These are phyloP conservation scores for Temnothorax longispinosus DNA, from an alignment of 1,140 invertebrate species.

Conservation along the genomic window DNA sequence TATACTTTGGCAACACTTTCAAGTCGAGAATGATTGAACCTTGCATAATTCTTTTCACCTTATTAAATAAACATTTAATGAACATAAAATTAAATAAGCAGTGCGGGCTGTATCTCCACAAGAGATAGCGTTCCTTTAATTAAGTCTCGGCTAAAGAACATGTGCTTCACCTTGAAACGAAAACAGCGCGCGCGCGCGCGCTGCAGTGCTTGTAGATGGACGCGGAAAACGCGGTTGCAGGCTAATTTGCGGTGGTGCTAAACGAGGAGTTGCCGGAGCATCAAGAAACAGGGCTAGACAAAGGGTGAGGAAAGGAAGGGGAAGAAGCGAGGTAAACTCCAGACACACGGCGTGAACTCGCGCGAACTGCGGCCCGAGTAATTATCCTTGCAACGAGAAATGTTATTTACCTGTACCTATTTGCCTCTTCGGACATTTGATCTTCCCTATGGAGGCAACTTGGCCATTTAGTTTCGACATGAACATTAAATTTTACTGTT, in stretches of 20 bases:
- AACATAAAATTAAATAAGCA: slow-evolving; percentile 30
- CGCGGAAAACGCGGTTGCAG: slow-evolving; percentile 28
- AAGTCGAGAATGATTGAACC: neutral
- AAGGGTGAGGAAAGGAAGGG: slow-evolving; percentile 10
- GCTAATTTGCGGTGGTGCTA: slow-evolving; percentile 52
- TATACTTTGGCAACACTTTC: neutral
- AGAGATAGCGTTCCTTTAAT: slow-evolving; percentile 20
- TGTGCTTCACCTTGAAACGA: slow-evolving; percentile 19
- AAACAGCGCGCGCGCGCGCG: neutral
- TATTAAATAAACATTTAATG: slow-evolving; percentile 20
- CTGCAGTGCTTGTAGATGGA: slow-evolving; percentile 35
- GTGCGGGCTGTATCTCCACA: neutral
- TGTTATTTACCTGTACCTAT: slow-evolving; percentile 56
- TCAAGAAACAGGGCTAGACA: slow-evolving; percentile 54
- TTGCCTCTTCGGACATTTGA: slow-evolving; percentile 51
- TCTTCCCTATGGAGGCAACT: slow-evolving; percentile 44
- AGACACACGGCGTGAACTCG: slow-evolving; percentile 32
- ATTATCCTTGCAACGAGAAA: slow-evolving; percentile 63
- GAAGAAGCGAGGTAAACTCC: slow-evolving; percentile 13
- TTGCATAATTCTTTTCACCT: slow-evolving; percentile 13
- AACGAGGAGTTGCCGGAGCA: slow-evolving; percentile 38
- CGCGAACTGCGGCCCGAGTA: slow-evolving; percentile 60
- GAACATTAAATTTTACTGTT: slow-evolving; percentile 56
- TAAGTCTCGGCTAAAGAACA: slow-evolving; percentile 44
- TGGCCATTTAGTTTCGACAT: slow-evolving; percentile 32